These are phyloP conservation scores for Drosophila melanosoma DNA, from an alignment of 2,888 invertebrate species.

Conservation along the genomic window DNA sequence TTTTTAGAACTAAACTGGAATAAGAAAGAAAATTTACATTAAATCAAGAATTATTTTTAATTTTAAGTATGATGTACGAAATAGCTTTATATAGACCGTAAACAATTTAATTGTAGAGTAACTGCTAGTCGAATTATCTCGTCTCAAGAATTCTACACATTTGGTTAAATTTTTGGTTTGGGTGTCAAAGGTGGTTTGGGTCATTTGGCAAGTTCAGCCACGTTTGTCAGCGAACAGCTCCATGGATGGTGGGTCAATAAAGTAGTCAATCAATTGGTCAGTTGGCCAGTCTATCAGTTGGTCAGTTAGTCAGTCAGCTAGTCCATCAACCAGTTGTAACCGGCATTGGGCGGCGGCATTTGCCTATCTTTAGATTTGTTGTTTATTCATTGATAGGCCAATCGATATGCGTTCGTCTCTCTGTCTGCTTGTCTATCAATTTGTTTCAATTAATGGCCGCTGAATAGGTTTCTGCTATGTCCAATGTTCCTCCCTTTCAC, in stretches of 20 bases:
- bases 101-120: not conserved
- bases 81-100: not conserved
- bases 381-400: slow-evolving; percentile 63
- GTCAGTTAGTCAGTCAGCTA: not conserved
- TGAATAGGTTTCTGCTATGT: slow-evolving; percentile 60
- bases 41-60: not conserved
- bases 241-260: slow-evolving; percentile 40
- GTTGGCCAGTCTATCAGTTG: not conserved
- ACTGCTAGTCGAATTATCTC: not conserved
- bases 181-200: slow-evolving; percentile 15
- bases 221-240: slow-evolving; percentile 52
- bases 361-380: slow-evolving; percentile 54
- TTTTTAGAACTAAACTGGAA: not conserved
- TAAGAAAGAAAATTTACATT: not conserved
- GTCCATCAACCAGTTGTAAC: slow-evolving; percentile 65
- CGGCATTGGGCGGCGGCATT: slow-evolving; percentile 52
- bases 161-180: not conserved
- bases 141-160: too few species aligned
- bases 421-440: slow-evolving; percentile 58
- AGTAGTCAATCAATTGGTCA: slow-evolving; percentile 4
- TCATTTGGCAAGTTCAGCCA: slow-evolving; percentile 47
- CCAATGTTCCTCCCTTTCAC: not conserved
- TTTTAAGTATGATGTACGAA: not conserved
- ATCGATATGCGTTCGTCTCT: slow-evolving; percentile 64
- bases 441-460: slow-evolving; percentile 76